Evolutionary conservation across 2,797 vertebrate genomes (phyloP).

Genomic region (Gobio occitaniae): DNA sequence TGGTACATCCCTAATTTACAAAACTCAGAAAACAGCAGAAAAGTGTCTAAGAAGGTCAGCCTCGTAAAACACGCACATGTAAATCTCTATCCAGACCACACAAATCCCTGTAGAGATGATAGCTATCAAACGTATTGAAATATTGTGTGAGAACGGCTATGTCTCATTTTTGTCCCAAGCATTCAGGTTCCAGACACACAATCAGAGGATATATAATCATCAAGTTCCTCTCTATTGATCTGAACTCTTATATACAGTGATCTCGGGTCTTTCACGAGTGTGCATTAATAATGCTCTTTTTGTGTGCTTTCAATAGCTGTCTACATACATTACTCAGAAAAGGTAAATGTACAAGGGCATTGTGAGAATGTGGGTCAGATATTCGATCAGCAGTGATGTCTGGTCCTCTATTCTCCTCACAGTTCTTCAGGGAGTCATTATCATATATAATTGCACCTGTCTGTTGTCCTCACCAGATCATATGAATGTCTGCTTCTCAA

Average conservation of each 20-base stretch:
- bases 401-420: constrained; percentile 11
- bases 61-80: not conserved
- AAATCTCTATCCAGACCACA: not conserved
- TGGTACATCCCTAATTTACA: not conserved
- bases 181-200: constrained; percentile 4
- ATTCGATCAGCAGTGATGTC: constrained; percentile 43
- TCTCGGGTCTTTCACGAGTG: constrained; percentile 3
- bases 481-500: constrained; percentile 18
- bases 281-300: constrained; percentile 38
- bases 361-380: constrained; percentile 55
- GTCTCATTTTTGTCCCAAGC: constrained; percentile 4
- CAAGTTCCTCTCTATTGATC: constrained; percentile 9
- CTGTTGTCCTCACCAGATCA: constrained; percentile 24
- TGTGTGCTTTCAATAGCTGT: constrained; percentile 22
- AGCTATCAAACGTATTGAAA: constrained; percentile 1
- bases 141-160: constrained; percentile 23
- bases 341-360: constrained; percentile 33
- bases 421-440: constrained; percentile 19
- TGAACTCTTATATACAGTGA: constrained; percentile 12
- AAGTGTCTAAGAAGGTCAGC: not conserved
- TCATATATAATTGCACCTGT: constrained; percentile 23
- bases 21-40: not conserved
- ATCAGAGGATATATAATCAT: constrained; percentile 25
- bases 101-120: constrained; percentile 6
- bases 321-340: constrained; percentile 51